These are phyloP conservation scores for Gambelia wislizenii DNA, from an alignment of 2,797 vertebrate species.

Conservation along the genomic window DNA sequence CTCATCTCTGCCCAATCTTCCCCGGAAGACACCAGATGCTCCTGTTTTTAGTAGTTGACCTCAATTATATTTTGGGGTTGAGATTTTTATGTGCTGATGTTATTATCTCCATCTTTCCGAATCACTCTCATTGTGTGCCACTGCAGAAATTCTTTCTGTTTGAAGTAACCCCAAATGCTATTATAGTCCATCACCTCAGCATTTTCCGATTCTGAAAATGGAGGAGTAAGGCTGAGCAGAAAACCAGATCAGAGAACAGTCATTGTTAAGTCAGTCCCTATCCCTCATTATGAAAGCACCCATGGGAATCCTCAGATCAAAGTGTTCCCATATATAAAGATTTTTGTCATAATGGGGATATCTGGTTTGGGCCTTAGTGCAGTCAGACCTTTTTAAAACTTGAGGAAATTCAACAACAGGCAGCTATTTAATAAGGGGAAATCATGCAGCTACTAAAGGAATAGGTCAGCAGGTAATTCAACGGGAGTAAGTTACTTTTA, in stretches of 20 bases:
- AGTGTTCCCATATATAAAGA: constrained; percentile 60
- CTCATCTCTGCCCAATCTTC: background rate
- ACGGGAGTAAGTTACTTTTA: constrained; percentile 62
- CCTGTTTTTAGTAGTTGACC: background rate
- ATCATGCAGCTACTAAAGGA: constrained; percentile 44
- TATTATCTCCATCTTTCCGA: constrained; percentile 16
- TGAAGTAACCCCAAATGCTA: background rate
- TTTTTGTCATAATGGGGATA: constrained; percentile 52
- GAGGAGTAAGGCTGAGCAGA: constrained; percentile 30
- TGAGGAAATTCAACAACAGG: constrained; percentile 60
- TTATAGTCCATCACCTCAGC: background rate
- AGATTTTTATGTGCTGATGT: background rate
- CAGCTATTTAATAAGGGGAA: constrained; percentile 64
- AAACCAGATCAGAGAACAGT: constrained; percentile 26
- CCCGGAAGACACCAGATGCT: background rate
- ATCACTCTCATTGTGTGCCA: background rate
- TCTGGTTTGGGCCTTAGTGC: constrained; percentile 54
- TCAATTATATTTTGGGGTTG: constrained; percentile 1
- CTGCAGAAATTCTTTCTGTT: background rate
- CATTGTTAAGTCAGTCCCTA: constrained; percentile 40
- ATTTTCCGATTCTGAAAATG: constrained; percentile 16
- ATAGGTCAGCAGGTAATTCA: constrained; percentile 64
- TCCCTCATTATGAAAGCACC: constrained; percentile 55
- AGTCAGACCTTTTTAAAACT: constrained; percentile 53
- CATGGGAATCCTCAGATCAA: constrained; percentile 44